Base-by-base conservation (phyloP, 2,113 vertebrate genomes). In the Brevimyrus niger region DNA sequence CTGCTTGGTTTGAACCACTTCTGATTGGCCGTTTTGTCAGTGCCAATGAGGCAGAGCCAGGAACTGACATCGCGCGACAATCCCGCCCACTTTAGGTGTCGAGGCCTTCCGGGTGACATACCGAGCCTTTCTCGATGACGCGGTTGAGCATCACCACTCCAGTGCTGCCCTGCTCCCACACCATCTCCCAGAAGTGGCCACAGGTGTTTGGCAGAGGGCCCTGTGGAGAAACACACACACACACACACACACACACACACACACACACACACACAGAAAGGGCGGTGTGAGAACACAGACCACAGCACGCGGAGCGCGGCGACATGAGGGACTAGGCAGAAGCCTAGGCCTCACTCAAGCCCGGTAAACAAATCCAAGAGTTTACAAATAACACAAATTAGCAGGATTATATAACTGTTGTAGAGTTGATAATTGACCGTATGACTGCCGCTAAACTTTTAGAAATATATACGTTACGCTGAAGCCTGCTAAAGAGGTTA, bases 131-230 rank as follows among this genome's bases (percentile, higher is more conserved):
- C 94, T 99, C 98, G 91, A 99, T 97, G 92, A 99, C 96, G 89
- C 98, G 95, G 97, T 99, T 99, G 91, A 99, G 96, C 98, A 99
- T 99, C 93, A 99, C 97, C 3, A 99, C 98, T 9, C 98, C 98
- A 27, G 94, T 95, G 93, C 95, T 98, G 91, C 95, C 97, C 96
- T 99, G 98, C 93, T 99, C 98, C 98, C 98, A 99, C 91, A 99
- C 97, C 97, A 99, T 99, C 96, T 99, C 98, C 98, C 98, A 99
- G 44, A 99, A 99, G 94, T 99, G 97, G 89, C 98, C 98, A 85
- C 98, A 99, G 3, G 98, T 99, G 91, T 96, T 98, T 89, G 98
- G 98, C 93, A 99, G 93, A 89, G 98, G 98, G 92, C 98, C 98
- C 98, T 99, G 93, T 90, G 92, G 92, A 92, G 1, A 69, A 1